Base-by-base conservation (phyloP, 1,140 invertebrate genomes). In the Leptinotarsa defecta region DNA sequence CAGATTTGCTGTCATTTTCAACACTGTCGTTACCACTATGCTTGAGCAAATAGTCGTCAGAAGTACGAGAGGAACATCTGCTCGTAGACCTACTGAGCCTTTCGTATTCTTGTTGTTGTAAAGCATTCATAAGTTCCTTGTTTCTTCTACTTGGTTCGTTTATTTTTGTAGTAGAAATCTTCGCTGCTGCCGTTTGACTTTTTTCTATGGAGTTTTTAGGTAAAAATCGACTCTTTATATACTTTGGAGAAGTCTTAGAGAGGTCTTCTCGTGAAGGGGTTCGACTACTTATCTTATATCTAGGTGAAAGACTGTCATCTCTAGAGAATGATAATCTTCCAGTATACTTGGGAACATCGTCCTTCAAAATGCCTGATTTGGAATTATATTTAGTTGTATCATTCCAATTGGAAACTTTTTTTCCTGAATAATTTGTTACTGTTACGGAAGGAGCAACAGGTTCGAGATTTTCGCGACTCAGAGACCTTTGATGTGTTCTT, bases 181-280 rank as follows among this genome's bases (percentile, higher is more conserved):
- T 79, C 0, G 79, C 65, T 75, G 84, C 84, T 3, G 84, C 84
- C 15, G 84, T 84, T 75, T 82, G 81, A 72, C 83, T 84, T 69
- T 83, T 84, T 75, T 86, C 85, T 17, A 86, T 79, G 3, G 83
- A 78, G 77, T 86, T 86, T 77, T 84, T 84, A 6, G 85, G 85
- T 20, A 86, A 68, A 73, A 86, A 86, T 64, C 85, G 72, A 76
- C 85, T 86, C 8, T 76, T 85, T 17, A 86, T 84, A 72, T 84
- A 86, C 78, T 84, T 85, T 69, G 83, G 83, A n/a, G 80, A 79
- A 2, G 75, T 74, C n/a, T 75, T 71, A 22, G 78, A 75, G 24
- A 83, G 24, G 71, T 85, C 82, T 75, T 84, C 83, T 61, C 79
- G 77, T 13, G 83, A 82, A 6, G 80, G 70, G 6, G 80, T 68